Percentiles rank a stretch among this genome's conserved stretches.
Evolutionary conservation across 2,888 invertebrate species (phyloP).

Genomic region (Petrolisthes manimaculis): DNA sequence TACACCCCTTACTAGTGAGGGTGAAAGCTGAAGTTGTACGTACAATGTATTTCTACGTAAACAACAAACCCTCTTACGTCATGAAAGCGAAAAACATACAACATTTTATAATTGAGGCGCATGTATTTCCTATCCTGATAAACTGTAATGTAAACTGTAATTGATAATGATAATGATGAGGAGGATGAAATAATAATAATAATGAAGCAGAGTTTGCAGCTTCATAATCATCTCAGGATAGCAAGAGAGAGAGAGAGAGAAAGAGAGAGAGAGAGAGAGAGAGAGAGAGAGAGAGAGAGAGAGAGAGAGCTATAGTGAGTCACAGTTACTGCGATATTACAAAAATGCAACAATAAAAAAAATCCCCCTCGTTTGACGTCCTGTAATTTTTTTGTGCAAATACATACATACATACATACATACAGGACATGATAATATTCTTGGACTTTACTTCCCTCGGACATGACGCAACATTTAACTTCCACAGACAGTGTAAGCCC

Average conservation of each 20-base stretch:
- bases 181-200: too few species aligned
- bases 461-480: not conserved
- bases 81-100: too few species aligned
- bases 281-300: slow-evolving; percentile 25
- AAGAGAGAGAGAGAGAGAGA: slow-evolving; percentile 17
- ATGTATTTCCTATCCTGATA: too few species aligned
- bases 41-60: too few species aligned
- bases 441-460: not conserved
- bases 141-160: too few species aligned
- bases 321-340: not conserved
- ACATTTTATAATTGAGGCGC: too few species aligned
- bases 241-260: not conserved
- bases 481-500: not conserved
- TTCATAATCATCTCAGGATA: too few species aligned
- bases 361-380: not conserved
- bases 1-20: too few species aligned
- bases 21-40: too few species aligned
- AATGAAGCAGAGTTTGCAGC: too few species aligned
- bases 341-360: not conserved
- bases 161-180: too few species aligned
- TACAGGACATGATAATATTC: not conserved
- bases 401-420: slow-evolving; percentile 16
- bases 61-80: too few species aligned
- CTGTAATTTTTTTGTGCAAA: not conserved
- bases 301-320: not conserved